A percentile compares a stretch with the other conserved stretches of the same genome.
Conservation (phyloP, 2,888 invertebrate genomes). For the Laothoe populi region DNA sequence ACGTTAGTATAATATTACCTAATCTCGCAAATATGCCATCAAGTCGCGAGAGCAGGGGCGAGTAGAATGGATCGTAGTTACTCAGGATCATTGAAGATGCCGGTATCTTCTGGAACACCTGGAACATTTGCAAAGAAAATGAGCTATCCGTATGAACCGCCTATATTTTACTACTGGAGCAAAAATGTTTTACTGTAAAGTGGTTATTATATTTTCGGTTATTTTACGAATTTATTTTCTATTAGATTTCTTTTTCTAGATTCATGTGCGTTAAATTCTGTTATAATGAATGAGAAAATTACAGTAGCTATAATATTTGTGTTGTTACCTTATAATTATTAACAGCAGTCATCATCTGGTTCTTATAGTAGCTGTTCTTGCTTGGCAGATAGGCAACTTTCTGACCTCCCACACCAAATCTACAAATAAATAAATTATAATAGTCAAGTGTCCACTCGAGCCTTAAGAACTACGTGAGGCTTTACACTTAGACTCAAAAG, state of each 20-base stretch:
- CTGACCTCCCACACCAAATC: constrained; percentile 86
- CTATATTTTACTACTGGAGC: not conserved
- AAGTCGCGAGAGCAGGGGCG: constrained; percentile 92
- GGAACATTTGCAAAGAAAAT: constrained; percentile 40
- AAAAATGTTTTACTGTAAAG: not conserved
- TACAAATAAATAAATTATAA: constrained; percentile 51
- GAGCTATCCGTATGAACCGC: not conserved
- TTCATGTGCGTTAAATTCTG: no score
- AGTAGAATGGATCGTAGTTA: constrained; percentile 96
- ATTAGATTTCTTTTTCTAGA: no score
- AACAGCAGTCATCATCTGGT: constrained; percentile 70
- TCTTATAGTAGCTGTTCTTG: constrained; percentile 86
- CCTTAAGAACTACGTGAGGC: no score
- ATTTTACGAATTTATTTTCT: not conserved
- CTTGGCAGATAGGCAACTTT: constrained; percentile 86
- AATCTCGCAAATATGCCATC: constrained; percentile 92
- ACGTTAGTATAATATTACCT: constrained; percentile 56
- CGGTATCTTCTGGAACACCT: constrained; percentile 94
- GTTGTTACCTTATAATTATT: constrained; percentile 87
- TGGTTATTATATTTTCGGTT: not conserved
- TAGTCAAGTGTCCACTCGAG: no score
- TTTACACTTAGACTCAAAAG: no score
- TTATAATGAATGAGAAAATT: no score
- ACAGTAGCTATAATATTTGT: no score
- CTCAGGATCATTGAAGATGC: constrained; percentile 92